A percentile compares a stretch with the other conserved stretches of the same genome.
These are phyloP conservation scores for Slavum lentiscoides DNA, from an alignment of 2,888 invertebrate genomes.

Conservation along the genomic window DNA sequence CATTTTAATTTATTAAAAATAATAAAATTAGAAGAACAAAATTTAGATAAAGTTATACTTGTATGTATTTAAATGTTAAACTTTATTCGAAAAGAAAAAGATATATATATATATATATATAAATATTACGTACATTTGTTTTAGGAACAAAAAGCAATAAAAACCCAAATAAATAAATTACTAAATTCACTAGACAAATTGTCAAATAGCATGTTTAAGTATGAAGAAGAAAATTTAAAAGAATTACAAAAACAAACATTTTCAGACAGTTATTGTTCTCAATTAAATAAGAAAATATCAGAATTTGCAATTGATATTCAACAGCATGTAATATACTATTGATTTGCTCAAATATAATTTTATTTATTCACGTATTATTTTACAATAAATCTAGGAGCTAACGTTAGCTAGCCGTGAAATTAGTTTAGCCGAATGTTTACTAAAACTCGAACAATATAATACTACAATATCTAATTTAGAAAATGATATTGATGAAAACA, in stretches of 20 bases:
- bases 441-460: slow-evolving; percentile 26
- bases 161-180: slow-evolving; percentile 24
- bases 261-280: not conserved
- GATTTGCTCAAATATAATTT: too few relatives aligned
- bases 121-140: too few relatives aligned
- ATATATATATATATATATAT: too few relatives aligned
- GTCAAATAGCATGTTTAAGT: not conserved
- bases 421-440: not conserved
- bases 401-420: not conserved
- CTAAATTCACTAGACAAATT: not conserved
- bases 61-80: slow-evolving; percentile 18
- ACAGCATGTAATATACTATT: slow-evolving; percentile 3
- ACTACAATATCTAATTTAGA: slow-evolving; percentile 1
- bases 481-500: slow-evolving; percentile 42
- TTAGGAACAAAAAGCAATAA: slow-evolving; percentile 20
- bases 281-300: slow-evolving; percentile 23
- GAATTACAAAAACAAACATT: slow-evolving; percentile 35
- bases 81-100: too few relatives aligned
- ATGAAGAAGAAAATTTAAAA: slow-evolving; percentile 39
- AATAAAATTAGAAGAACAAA: slow-evolving; percentile 60
- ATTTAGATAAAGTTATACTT: slow-evolving; percentile 23
- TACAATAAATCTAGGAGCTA: slow-evolving; percentile 2
- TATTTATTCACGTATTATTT: not conserved
- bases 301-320: slow-evolving; percentile 2
- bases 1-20: slow-evolving; percentile 65